These are phyloP conservation scores for Lordiphosa collinella DNA, from an alignment of 1,140 invertebrate species.

Conservation along the genomic window DNA sequence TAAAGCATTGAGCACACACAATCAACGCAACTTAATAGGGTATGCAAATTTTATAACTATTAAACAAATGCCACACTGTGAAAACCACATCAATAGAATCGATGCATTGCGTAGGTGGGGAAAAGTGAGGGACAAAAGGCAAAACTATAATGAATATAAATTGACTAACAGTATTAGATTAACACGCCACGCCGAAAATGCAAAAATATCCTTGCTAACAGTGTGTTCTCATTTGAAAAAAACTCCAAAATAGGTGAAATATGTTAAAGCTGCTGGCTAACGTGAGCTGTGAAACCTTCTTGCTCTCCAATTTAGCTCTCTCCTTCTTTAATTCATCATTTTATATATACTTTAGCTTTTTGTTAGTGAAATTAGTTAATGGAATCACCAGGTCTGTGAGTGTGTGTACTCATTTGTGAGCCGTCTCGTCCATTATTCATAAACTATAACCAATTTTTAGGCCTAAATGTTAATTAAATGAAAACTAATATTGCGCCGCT, in stretches of 20 bases:
- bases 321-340: too few species aligned
- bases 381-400: neutral
- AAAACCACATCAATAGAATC: constrained; percentile 15
- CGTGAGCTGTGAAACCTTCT: too few species aligned
- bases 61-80: too few species aligned
- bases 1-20: too few species aligned
- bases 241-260: too few species aligned
- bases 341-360: constrained; percentile 3
- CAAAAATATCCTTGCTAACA: constrained; percentile 9
- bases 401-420: neutral
- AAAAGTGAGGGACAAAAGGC: constrained; percentile 1
- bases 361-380: constrained; percentile 15
- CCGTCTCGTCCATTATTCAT: constrained; percentile 53
- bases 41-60: neutral
- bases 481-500: constrained; percentile 41
- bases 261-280: too few species aligned
- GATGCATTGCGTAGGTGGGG: neutral
- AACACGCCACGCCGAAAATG: constrained; percentile 32
- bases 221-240: constrained; percentile 5
- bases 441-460: constrained; percentile 41
- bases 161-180: constrained; percentile 68
- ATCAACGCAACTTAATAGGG: too few species aligned
- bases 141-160: constrained; percentile 61
- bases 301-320: too few species aligned
- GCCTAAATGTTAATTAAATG: constrained; percentile 70